A percentile compares a stretch with the other conserved stretches of the same genome.
Evolutionary conservation across 2,888 invertebrate genomes (phyloP).

Genomic region (Plemyria rubiginata): DNA sequence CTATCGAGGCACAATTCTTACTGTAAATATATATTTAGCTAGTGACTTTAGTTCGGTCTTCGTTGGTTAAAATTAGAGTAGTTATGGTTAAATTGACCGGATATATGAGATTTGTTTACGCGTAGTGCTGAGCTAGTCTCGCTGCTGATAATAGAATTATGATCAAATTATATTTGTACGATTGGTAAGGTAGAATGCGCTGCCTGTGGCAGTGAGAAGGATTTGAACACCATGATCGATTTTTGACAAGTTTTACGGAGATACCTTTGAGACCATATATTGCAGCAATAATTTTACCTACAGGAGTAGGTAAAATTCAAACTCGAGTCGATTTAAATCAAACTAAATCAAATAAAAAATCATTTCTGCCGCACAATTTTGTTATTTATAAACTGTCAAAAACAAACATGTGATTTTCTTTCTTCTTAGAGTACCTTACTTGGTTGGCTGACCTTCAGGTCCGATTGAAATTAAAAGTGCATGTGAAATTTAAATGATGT

Average conservation of each 20-base stretch:
- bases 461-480: background rate
- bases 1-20: constrained; percentile 80
- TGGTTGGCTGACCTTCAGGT: constrained; percentile 26
- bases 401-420: constrained; percentile 36
- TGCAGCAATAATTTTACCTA: constrained; percentile 14
- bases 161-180: constrained; percentile 49
- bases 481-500: too few species aligned
- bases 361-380: too few species aligned
- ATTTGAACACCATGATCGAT: constrained; percentile 29
- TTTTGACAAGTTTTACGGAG: constrained; percentile 33
- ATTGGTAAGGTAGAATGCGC: constrained; percentile 24
- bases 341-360: too few species aligned
- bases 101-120: constrained; percentile 43
- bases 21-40: constrained; percentile 80
- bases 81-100: constrained; percentile 47
- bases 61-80: constrained; percentile 65
- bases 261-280: constrained; percentile 1
- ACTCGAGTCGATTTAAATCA: too few species aligned
- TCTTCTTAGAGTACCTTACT: constrained; percentile 10
- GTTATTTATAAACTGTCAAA: constrained; percentile 28
- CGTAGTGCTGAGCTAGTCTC: constrained; percentile 45
- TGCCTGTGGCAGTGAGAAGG: constrained; percentile 31
- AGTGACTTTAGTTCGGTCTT: constrained; percentile 68
- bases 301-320: too few species aligned
- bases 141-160: constrained; percentile 41